Percentiles rank a stretch among this genome's conserved stretches.
Evolutionary conservation across 2,888 invertebrate genomes (phyloP).

Genomic region (Strigamia crassipes): DNA sequence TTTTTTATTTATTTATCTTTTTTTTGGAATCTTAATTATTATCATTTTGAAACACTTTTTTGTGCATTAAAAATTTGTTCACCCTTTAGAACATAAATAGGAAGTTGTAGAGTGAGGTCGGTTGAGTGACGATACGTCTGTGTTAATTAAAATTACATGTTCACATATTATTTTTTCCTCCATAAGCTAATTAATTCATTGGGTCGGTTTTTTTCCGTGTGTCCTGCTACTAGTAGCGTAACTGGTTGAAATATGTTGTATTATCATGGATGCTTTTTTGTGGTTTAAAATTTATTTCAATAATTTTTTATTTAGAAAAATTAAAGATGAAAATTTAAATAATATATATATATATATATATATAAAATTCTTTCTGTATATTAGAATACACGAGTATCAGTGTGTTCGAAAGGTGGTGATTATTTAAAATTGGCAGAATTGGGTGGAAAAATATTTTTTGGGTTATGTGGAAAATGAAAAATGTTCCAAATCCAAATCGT

Average conservation of each 20-base stretch:
- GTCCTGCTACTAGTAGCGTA: conserved; percentile 35
- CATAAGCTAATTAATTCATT: conserved; percentile 38
- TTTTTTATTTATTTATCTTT: not conserved
- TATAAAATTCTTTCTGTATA: not conserved
- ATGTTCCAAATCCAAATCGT: not conserved
- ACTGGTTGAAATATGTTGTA: conserved; percentile 23
- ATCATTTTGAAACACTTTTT: not conserved
- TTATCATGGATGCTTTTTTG: not conserved
- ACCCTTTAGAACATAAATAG: conserved; percentile 12
- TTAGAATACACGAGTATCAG: not conserved
- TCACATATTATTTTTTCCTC: conserved; percentile 14
- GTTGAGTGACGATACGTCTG: conserved; percentile 23
- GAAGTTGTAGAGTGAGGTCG: conserved; percentile 22
- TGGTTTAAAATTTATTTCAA: not conserved
- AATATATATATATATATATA: too few species aligned
- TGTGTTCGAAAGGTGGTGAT: not conserved
- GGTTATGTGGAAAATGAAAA: conserved; percentile 11
- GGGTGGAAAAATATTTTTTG: not conserved
- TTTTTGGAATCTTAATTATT: not conserved
- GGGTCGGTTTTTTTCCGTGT: conserved; percentile 12
- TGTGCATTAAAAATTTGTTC: not conserved
- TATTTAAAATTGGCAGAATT: conserved; percentile 6
- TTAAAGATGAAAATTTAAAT: too few species aligned
- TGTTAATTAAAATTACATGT: conserved; percentile 40
- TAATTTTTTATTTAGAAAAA: not conserved